Percentiles rank a stretch among this genome's conserved stretches.
Evolutionary conservation across 2,113 vertebrate species (phyloP).

Genomic region (Osmerus eperlanus): DNA sequence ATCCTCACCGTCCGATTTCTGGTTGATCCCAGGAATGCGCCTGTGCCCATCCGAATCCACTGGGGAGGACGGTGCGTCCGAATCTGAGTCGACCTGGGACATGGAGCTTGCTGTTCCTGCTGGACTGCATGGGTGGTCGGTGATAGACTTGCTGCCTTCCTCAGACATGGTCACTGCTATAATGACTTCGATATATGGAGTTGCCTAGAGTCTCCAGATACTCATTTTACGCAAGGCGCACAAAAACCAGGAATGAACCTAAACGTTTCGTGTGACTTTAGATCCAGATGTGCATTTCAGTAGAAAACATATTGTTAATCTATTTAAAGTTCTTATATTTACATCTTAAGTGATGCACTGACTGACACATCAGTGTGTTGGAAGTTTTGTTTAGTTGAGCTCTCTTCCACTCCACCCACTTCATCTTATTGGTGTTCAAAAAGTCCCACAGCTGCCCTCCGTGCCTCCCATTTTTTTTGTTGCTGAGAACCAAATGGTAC

Average conservation of each 20-base stretch:
- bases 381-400: constrained; percentile 1
- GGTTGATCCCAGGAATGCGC: constrained; percentile 40
- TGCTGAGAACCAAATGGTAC: neutral
- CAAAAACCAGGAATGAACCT: constrained; percentile 7
- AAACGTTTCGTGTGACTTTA: neutral
- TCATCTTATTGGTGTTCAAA: neutral
- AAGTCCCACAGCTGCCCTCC: neutral
- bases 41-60: constrained; percentile 62
- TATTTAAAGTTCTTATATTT: neutral
- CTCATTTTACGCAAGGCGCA: constrained; percentile 34
- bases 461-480: neutral
- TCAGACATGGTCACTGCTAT: constrained; percentile 72
- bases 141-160: constrained; percentile 61
- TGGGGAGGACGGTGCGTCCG: constrained; percentile 73
- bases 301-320: neutral
- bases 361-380: neutral
- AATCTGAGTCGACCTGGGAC: constrained; percentile 70
- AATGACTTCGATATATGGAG: neutral
- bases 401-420: neutral
- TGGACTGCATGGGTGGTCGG: constrained; percentile 74
- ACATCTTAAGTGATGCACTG: neutral
- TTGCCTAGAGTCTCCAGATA: constrained; percentile 13
- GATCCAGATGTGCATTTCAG: neutral
- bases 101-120: constrained; percentile 72
- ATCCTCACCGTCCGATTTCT: constrained; percentile 42